Evolutionary conservation across 2,888 invertebrate species (phyloP), one percentile per base, ranked within the genome.

Genomic region (Kryphioiulus occultus): DNA sequence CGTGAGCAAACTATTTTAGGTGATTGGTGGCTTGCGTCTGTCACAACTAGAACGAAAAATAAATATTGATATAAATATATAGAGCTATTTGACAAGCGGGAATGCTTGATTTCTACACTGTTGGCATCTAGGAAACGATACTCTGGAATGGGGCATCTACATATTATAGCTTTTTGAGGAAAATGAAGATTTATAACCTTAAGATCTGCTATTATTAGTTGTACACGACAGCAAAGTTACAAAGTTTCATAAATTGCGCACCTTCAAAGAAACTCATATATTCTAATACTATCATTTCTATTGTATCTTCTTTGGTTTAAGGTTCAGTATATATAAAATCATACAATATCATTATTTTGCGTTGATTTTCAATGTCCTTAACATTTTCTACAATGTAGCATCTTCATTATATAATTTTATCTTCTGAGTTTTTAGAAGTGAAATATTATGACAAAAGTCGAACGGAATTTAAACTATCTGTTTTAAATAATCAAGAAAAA

Each of bases 51-150:
- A 78, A 32, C 78, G 78, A 78, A 78, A 78, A 78, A 78, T 78
- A 78, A 78, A 78, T 78, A 78, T 78, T 78, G 78, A 78, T 78
- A 78, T 78, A 78, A 78, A 78, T 78, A 78, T 32, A 78, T 78
- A 32, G 78, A 78, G 78, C 78, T 15, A 78, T 78, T 30, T 78
- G 78, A 78, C 78, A 78, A 15, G 30, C 17, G 12, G 78, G 30
- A 17, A 78, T 78, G 78, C 30, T 78, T 78, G 78, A 78, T 78
- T 78, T 78, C 78, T 5, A 78, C 30, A 32, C 26, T 26, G 10
- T 22, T 3, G 68, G 68, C 68, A 10, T 68, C 26, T 26, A 22
- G 26, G 22, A 26, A 26, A 68, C 30, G 15, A 78, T 30, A 26
- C 30, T 3, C 2, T 30, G 78, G 30, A n/a, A 78, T 78, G 26